Conservation (phyloP, 2,888 invertebrate genomes). For the Drosophila vallismaia region DNA sequence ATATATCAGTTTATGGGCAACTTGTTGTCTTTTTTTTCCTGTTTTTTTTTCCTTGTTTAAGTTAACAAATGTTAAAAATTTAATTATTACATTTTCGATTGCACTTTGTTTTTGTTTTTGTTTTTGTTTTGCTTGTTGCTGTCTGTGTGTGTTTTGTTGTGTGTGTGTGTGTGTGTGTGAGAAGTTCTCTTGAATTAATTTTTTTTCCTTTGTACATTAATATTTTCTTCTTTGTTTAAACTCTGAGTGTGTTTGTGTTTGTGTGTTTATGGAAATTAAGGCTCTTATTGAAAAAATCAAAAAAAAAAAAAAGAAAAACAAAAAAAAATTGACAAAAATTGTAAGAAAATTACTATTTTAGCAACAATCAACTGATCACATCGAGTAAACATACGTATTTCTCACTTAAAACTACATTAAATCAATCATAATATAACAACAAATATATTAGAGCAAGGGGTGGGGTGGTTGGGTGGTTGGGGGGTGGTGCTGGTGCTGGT, state of each 20-base stretch:
- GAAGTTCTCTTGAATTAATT: constrained; percentile 20
- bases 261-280: constrained; percentile 25
- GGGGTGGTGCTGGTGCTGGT: constrained; percentile 11
- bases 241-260: constrained; percentile 19
- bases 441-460: constrained; percentile 58
- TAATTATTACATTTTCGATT: constrained; percentile 59
- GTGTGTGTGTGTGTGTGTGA: constrained; percentile 11
- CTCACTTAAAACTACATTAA: constrained; percentile 65
- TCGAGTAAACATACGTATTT: constrained; percentile 55
- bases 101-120: constrained; percentile 66
- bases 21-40: constrained; percentile 45
- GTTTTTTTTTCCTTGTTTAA: constrained; percentile 48
- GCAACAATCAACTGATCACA: constrained; percentile 73
- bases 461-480: constrained; percentile 12
- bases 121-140: constrained; percentile 45
- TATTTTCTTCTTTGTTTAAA: constrained; percentile 24
- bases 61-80: constrained; percentile 64
- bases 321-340: constrained; percentile 12
- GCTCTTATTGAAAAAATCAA: constrained; percentile 19
- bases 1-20: constrained; percentile 18
- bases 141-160: constrained; percentile 13
- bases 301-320: constrained; percentile 38
- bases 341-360: constrained; percentile 49
- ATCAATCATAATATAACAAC: constrained; percentile 69
- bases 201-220: constrained; percentile 23